phyloP scores from a whole-genome alignment of 2,113 vertebrate genomes.

The Lethenteron reissneri region DNA sequence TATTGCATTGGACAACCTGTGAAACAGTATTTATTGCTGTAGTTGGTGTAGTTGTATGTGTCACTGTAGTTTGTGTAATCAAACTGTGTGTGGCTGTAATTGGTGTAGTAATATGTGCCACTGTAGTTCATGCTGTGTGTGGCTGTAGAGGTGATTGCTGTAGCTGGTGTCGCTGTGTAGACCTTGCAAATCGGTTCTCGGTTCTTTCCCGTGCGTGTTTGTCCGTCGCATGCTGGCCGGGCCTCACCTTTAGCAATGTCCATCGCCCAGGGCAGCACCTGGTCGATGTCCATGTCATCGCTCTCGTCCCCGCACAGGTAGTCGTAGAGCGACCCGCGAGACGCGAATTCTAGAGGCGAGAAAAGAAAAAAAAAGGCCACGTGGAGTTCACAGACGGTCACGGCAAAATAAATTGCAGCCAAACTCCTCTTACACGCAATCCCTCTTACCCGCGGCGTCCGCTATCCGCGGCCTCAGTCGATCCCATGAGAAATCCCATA shows the following conservation, averaged over 20 bases:
- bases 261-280: conserved; percentile 88
- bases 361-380: no score
- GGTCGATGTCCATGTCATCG: conserved; percentile 82
- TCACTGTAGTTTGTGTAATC: not conserved
- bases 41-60: not conserved
- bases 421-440: no score
- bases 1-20: no score
- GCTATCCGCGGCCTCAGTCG: no score
- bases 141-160: conserved; percentile 1
- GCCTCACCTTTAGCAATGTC: conserved; percentile 79
- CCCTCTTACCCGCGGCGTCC: no score
- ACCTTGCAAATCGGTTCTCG: not conserved
- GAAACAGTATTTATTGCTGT: no score
- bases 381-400: no score
- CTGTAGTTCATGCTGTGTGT: no score
- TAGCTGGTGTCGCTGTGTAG: not conserved
- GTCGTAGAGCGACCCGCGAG: conserved; percentile 68
- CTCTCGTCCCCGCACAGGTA: conserved; percentile 80
- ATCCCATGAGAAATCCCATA: no score
- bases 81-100: not conserved
- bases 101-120: not conserved
- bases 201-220: not conserved
- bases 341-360: conserved; percentile 53
- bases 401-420: no score
- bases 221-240: not conserved